A percentile compares a stretch with the other conserved stretches of the same genome.
Conservation (phyloP, 2,113 vertebrate species). For the Notarius lentiginosus region DNA sequence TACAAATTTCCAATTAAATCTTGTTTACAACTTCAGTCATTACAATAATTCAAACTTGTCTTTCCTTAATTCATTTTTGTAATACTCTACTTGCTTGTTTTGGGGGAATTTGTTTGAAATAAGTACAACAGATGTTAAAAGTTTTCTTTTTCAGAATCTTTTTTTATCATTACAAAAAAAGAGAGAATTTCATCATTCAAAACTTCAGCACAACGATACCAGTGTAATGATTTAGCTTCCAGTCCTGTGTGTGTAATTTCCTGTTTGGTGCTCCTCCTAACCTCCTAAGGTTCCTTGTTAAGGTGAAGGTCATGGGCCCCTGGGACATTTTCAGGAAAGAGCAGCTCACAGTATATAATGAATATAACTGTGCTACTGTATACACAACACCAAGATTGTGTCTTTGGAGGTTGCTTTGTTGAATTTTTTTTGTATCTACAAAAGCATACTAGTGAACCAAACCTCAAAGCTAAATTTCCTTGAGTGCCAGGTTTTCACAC, state of each 20-base stretch:
- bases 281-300: conserved; percentile 35
- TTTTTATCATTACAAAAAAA: background rate
- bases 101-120: background rate
- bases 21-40: conserved; percentile 1
- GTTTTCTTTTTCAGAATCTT: background rate
- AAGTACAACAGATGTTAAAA: background rate
- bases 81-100: background rate
- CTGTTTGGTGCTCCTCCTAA: conserved; percentile 27
- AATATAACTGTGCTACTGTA: conserved; percentile 50
- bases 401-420: conserved; percentile 29
- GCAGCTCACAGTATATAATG: conserved; percentile 50
- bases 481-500: conserved; percentile 28
- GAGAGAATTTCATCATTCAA: background rate
- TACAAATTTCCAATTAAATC: conserved; percentile 19
- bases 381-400: conserved; percentile 41
- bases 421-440: conserved; percentile 42
- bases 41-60: conserved; percentile 25
- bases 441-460: conserved; percentile 16
- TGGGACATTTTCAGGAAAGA: conserved; percentile 58
- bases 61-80: background rate
- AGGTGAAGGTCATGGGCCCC: conserved; percentile 56
- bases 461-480: conserved; percentile 8
- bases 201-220: conserved; percentile 43
- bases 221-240: conserved; percentile 49
- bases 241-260: conserved; percentile 56